Evolutionary conservation across 2,888 invertebrate genomes (phyloP).

Genomic region (Ecliptopera silaceata): DNA sequence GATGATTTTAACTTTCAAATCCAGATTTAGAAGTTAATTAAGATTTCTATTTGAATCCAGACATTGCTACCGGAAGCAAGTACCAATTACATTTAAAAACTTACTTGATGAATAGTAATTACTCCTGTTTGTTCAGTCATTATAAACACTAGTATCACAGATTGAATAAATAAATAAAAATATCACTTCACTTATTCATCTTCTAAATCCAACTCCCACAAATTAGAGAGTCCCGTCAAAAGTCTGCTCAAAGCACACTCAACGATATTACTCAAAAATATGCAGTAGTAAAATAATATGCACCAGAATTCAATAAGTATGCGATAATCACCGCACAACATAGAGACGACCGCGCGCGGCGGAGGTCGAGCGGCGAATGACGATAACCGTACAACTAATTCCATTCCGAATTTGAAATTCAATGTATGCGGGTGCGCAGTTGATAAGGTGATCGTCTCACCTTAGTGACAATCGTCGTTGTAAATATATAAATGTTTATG

Average conservation of each 20-base stretch:
- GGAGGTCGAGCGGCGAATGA: constrained; percentile 54
- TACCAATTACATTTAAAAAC: constrained; percentile 31
- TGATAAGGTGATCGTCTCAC: constrained; percentile 33
- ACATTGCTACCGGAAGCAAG: too few relatives aligned
- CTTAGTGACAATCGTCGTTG: constrained; percentile 9
- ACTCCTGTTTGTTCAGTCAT: constrained; percentile 66
- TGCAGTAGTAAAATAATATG: constrained; percentile 66
- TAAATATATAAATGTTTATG: constrained; percentile 8
- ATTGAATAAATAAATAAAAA: constrained; percentile 66
- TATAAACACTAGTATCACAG: constrained; percentile 68
- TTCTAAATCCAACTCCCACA: constrained; percentile 58
- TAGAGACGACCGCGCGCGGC: constrained; percentile 51
- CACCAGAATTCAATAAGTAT: constrained; percentile 63
- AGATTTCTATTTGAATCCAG: too few relatives aligned
- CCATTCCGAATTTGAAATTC: constrained; percentile 43
- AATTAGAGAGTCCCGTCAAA: constrained; percentile 43
- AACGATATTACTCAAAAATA: constrained; percentile 65
- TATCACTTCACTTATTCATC: constrained; percentile 54
- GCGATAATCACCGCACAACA: constrained; percentile 54
- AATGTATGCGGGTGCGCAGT: constrained; percentile 49
- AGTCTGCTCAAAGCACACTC: constrained; percentile 53
- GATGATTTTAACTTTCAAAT: too few relatives aligned
- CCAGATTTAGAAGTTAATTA: too few relatives aligned
- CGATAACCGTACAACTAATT: constrained; percentile 30
- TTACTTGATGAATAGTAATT: constrained; percentile 72